Percentiles rank a stretch among this genome's conserved stretches.
These are phyloP conservation scores for Ormia ochracea DNA, from an alignment of 2,888 invertebrate species.

Conservation along the genomic window DNA sequence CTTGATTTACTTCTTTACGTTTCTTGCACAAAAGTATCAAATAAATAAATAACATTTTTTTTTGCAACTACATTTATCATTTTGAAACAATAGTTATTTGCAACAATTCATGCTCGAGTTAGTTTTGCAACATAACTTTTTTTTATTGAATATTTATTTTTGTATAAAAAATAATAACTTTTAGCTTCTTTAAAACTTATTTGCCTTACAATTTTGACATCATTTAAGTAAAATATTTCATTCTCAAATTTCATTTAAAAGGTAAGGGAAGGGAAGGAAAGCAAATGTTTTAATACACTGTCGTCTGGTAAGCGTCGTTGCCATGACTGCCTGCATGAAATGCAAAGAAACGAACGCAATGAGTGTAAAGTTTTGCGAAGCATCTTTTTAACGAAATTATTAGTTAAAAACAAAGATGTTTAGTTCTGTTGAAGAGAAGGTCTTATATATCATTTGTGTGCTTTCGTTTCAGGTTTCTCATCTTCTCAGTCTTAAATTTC, in stretches of 20 bases:
- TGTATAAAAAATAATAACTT: conserved; percentile 17
- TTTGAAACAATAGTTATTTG: conserved; percentile 40
- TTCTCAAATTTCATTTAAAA: conserved; percentile 22
- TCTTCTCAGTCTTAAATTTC: too few species aligned
- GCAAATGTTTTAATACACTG: conserved; percentile 1
- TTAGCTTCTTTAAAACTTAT: conserved; percentile 16
- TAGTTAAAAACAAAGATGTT: conserved; percentile 20
- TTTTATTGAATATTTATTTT: conserved; percentile 38
- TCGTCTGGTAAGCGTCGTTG: conserved; percentile 7
- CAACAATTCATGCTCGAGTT: conserved; percentile 32
- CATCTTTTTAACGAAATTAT: background rate
- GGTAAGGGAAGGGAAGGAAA: background rate
- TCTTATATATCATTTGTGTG: conserved; percentile 15
- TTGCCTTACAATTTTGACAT: conserved; percentile 29
- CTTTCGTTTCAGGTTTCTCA: conserved; percentile 6
- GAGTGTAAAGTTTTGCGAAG: too few species aligned
- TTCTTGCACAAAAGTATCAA: background rate
- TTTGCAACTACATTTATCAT: conserved; percentile 21
- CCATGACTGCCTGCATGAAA: conserved; percentile 4
- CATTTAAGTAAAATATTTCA: conserved; percentile 41
- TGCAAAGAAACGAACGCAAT: too few species aligned
- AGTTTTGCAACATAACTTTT: conserved; percentile 13
- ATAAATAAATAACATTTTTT: background rate
- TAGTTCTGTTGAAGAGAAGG: background rate
- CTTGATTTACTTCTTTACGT: conserved; percentile 11